A percentile compares a stretch with the other conserved stretches of the same genome.
phyloP scores from a whole-genome alignment of 2,888 invertebrate genomes.

The Xylota sylvarum region DNA sequence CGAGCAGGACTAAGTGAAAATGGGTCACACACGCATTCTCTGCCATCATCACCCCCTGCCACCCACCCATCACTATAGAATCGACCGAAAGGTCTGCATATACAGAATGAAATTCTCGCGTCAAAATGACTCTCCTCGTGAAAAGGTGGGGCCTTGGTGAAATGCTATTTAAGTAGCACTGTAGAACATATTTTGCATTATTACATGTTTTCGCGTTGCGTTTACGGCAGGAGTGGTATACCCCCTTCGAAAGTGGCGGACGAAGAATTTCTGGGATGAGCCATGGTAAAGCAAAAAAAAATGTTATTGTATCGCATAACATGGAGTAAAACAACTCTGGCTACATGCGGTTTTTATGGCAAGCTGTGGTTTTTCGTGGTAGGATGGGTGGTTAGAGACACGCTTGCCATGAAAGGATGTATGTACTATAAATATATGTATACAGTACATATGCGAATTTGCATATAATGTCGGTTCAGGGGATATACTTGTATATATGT shows the following conservation, averaged over 20 bases:
- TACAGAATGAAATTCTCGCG: constrained; percentile 37
- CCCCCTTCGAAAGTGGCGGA: not conserved
- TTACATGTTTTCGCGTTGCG: constrained; percentile 70
- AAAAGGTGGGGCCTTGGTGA: constrained; percentile 19
- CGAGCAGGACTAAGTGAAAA: constrained; percentile 59
- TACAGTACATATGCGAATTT: constrained; percentile 47
- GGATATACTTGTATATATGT: not conserved
- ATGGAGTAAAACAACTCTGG: constrained; percentile 56
- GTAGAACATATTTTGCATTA: constrained; percentile 70
- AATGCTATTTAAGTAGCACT: constrained; percentile 61
- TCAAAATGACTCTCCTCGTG: constrained; percentile 25
- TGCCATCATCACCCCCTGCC: constrained; percentile 33
- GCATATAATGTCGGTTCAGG: constrained; percentile 43
- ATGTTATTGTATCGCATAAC: constrained; percentile 65
- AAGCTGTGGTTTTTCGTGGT: constrained; percentile 50
- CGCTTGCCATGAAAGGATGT: constrained; percentile 8
- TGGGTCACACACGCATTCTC: constrained; percentile 67
- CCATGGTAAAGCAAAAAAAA: not conserved
- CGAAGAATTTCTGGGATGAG: constrained; percentile 20
- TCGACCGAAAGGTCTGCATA: constrained; percentile 19
- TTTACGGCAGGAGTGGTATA: constrained; percentile 37
- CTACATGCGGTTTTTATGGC: constrained; percentile 68
- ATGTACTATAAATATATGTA: not conserved
- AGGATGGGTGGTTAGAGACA: not conserved
- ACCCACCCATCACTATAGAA: not conserved